Conservation (phyloP, 2,797 vertebrate species). For the Catostomus latipinnis region DNA sequence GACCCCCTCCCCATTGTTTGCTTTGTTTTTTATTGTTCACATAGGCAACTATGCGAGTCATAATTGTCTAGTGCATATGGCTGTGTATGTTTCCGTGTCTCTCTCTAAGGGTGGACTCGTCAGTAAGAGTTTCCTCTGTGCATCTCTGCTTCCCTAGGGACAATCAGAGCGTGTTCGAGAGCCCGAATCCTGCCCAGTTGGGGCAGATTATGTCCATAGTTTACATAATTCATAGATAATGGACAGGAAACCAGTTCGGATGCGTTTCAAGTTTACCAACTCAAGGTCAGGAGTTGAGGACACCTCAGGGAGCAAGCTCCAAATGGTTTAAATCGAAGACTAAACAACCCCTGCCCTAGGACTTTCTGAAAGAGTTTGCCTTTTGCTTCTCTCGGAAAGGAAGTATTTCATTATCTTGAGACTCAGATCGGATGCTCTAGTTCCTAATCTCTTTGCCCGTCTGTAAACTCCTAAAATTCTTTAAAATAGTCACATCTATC, state of each 20-base stretch:
- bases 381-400: neutral
- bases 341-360: slow-evolving; percentile 45
- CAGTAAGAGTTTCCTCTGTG: neutral
- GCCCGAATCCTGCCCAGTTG: slow-evolving; percentile 8
- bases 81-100: slow-evolving; percentile 20
- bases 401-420: slow-evolving; percentile 41
- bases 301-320: slow-evolving; percentile 32
- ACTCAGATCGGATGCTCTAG: slow-evolving; percentile 30
- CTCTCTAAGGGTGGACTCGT: neutral
- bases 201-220: slow-evolving; percentile 31
- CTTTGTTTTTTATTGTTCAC: slow-evolving; percentile 28
- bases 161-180: slow-evolving; percentile 33
- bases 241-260: slow-evolving; percentile 43
- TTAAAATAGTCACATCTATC: slow-evolving; percentile 3
- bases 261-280: slow-evolving; percentile 38
- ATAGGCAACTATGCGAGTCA: neutral
- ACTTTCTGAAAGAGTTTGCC: slow-evolving; percentile 35
- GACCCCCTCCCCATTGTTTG: neutral
- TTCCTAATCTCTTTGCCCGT: slow-evolving; percentile 33
- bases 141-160: slow-evolving; percentile 20
- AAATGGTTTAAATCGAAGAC: slow-evolving; percentile 39
- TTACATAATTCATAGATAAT: slow-evolving; percentile 53
- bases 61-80: neutral
- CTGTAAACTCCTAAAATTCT: slow-evolving; percentile 20
- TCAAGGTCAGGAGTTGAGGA: slow-evolving; percentile 44